These are phyloP conservation scores for Dynastes grantii DNA, from an alignment of 2,888 invertebrate species.

Conservation along the genomic window DNA sequence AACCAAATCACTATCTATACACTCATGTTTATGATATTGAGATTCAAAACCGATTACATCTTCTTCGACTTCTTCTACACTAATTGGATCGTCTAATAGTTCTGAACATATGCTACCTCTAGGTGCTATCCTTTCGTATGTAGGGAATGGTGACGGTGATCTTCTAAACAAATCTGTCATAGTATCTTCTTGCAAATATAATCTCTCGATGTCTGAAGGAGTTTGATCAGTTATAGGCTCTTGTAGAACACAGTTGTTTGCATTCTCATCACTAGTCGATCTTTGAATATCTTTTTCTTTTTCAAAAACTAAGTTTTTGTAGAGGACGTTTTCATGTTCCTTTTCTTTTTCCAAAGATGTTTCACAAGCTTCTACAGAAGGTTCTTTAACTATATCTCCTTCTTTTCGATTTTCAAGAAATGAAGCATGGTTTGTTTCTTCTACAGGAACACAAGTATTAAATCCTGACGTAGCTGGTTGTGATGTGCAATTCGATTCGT, in stretches of 20 bases:
- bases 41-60: background rate
- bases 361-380: background rate
- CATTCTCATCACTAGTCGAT: background rate
- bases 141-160: slow-evolving; percentile 65
- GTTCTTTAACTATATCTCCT: background rate
- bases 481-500: background rate
- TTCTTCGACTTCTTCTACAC: slow-evolving; percentile 71
- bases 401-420: background rate
- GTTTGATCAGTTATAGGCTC: slow-evolving; percentile 58
- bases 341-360: background rate
- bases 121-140: slow-evolving; percentile 61
- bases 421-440: background rate
- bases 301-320: background rate
- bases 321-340: background rate
- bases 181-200: slow-evolving; percentile 43
- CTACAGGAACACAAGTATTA: too few species aligned
- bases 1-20: too few species aligned
- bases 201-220: slow-evolving; percentile 62
- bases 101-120: slow-evolving; percentile 67
- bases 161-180: slow-evolving; percentile 52
- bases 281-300: background rate
- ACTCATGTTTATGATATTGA: background rate
- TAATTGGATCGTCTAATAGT: slow-evolving; percentile 67
- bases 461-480: background rate
- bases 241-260: background rate